Base-by-base conservation (phyloP, 2,113 vertebrate genomes). In the Coreoperca whiteheadi region DNA sequence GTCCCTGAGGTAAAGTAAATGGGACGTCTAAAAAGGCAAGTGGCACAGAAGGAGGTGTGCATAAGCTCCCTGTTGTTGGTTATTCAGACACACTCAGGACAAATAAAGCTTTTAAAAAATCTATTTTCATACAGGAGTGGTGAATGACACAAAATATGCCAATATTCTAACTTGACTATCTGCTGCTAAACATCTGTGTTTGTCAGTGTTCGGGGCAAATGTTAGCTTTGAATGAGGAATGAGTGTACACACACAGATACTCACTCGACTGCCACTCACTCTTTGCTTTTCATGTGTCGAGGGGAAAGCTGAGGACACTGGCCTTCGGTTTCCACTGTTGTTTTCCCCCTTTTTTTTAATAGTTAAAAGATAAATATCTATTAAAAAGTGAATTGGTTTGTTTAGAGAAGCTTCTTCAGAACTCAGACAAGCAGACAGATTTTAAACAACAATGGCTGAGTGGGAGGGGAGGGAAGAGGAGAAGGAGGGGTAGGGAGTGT, bases 161-260 rank as follows among this genome's bases (percentile, higher is more conserved):
- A 88, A 93, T 90, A 94, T 92, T 90, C 85, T 90, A 90, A 88
- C 86, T 81, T 72, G 76, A 88, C 77, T 89, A 90, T 93, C 91
- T 94, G 93, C 94, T 95, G 94, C 93, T 94, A 94, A 92, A 94
- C 93, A 90, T 91, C 86, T 88, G 93, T 94, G 91, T 90, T 92
- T 92, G 94, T 94, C 88, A 80, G 77, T 90, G 90, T 95, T 90
- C 6, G 67, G 83, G 84, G 91, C 92, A 92, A 92, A 93, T 90
- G 93, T 92, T 90, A 89, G 91, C 83, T 92, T 91, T 93, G 91
- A 89, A 91, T 92, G 92, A 89, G 77, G 76, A 86, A 86, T 85
- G 77, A 86, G 89, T 92, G 84, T 80, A 85, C 81, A 89, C 79
- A 91, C 89, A 93, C 94, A 93, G 92, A 95, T 93, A 94, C 91